phyloP scores from a whole-genome alignment of 53 echinoderm and acorn worm species.

The Henricia sp. region DNA sequence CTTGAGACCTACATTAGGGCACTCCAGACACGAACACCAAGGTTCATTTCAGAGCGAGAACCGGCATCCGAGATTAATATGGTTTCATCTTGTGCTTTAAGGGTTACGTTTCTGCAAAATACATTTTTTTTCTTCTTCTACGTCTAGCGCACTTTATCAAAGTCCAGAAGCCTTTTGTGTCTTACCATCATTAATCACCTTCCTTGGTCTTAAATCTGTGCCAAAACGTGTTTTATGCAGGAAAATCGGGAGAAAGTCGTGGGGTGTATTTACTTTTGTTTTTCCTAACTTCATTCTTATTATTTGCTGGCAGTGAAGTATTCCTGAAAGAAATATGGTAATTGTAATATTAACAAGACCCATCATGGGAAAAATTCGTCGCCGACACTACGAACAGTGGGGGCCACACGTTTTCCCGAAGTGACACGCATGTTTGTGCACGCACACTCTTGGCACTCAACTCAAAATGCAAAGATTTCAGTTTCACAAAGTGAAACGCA shows the following conservation, averaged over 20 bases:
- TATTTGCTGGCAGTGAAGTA: too few species aligned
- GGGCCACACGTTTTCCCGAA: too few species aligned
- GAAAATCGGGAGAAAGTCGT: neutral
- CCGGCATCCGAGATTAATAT: constrained; percentile 28
- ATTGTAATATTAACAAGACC: too few species aligned
- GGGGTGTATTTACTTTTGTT: too few species aligned
- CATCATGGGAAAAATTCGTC: too few species aligned
- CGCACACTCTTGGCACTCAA: too few species aligned
- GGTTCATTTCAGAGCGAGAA: neutral
- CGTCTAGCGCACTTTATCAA: constrained; percentile 37
- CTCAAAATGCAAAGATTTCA: too few species aligned
- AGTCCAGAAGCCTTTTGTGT: constrained; percentile 45
- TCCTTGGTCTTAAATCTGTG: neutral
- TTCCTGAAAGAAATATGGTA: too few species aligned
- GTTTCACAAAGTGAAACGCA: too few species aligned
- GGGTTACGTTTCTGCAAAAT: constrained; percentile 15
- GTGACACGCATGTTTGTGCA: too few species aligned
- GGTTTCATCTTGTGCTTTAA: neutral
- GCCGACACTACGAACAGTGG: too few species aligned
- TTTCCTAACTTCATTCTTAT: too few species aligned
- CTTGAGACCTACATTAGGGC: constrained; percentile 33
- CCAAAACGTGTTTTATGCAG: neutral
- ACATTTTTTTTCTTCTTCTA: neutral
- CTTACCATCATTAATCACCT: neutral
- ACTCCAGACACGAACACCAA: constrained; percentile 10